Base-by-base conservation (phyloP, 2,113 vertebrate species). In the sheep (Ovis aries) region DNA sequence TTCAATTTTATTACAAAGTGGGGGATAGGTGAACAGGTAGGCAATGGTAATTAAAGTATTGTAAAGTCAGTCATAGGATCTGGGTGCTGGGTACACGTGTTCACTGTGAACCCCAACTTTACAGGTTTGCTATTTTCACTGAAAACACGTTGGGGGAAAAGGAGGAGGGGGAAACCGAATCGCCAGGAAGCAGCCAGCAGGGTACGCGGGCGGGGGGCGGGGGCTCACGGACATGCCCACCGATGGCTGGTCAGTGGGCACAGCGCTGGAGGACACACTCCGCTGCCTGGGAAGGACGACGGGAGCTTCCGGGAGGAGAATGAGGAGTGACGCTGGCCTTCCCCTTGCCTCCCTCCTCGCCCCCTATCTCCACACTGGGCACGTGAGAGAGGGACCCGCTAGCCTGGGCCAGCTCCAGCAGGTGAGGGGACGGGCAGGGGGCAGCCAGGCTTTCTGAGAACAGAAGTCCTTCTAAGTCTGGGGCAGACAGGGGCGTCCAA, bases 171-270 rank as follows among this genome's bases (percentile, higher is more conserved):
- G 36, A 71, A 50, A 6, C 40, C 11, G 2, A n/a, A 50, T 33
- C 15, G 1, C 27, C 21, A 57, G 29, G 50, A 36, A 33, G 17
- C 14, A 55, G 78, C 60, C 45, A 53, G 78, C 77, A 62, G 50
- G 74, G 60, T 6, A 14, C 11, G 6, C 3, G 1, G 48, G 17
- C 4, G 1, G 27, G 52, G 9, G 16, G 36, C 27, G 9, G 14
- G 40, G 27, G 7, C 9, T 12, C n/a, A 71, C 1, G 10, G 9
- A 11, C 1, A 5, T 12, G n/a, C 36, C 64, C n/a, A 21, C 67
- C 1, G n/a, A 71, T 0, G 1, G 64, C 21, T 6, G 19, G 67
- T 23, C 43, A 6, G n/a, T 60, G 71, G 53, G 77, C 57, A 48
- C 2, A 53, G 53, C 23, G 29, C 21, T 21, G 25, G 55, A 21